Evolutionary conservation across 92 coral and sea anemone species (phyloP).

Genomic region (Siderastrea radians): DNA sequence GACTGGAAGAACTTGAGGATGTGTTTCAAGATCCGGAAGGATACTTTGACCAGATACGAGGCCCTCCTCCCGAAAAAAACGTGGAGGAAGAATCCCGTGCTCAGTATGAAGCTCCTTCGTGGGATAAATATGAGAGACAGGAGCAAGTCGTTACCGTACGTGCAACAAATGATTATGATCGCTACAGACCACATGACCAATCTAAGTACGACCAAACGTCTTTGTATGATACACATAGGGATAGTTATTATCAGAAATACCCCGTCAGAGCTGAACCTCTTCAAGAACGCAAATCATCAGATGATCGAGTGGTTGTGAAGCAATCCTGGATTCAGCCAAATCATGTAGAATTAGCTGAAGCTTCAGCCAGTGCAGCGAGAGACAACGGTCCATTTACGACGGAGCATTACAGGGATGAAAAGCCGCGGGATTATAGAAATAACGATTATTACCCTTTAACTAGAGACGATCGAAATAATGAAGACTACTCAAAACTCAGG

Average conservation of each 20-base stretch:
- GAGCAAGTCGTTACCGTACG: slow-evolving; percentile 10
- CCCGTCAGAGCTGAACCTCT: slow-evolving; percentile 13
- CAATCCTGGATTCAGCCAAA: slow-evolving; percentile 56
- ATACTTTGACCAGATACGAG: slow-evolving; percentile 40
- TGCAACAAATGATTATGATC: not conserved
- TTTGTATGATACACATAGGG: not conserved
- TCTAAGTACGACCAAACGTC: not conserved
- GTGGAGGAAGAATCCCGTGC: not conserved
- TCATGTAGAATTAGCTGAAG: slow-evolving; percentile 42
- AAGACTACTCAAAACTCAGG: not conserved
- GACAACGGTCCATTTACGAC: not conserved
- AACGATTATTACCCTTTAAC: not conserved
- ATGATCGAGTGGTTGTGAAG: slow-evolving; percentile 41
- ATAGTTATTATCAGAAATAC: not conserved
- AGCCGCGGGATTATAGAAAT: slow-evolving; percentile 4
- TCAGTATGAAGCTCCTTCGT: slow-evolving; percentile 9
- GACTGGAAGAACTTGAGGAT: slow-evolving; percentile 32
- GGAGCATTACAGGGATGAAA: not conserved
- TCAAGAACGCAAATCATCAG: slow-evolving; percentile 5
- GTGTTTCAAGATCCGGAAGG: slow-evolving; percentile 56
- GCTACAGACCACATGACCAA: not conserved
- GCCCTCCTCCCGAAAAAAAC: slow-evolving; percentile 13
- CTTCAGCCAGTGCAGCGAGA: not conserved
- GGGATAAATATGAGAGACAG: not conserved
- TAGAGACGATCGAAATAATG: not conserved